Evolutionary conservation across 2,888 invertebrate genomes (phyloP), one percentile per base, ranked within the genome.

Genomic region (Oxycera nigricornis): DNA sequence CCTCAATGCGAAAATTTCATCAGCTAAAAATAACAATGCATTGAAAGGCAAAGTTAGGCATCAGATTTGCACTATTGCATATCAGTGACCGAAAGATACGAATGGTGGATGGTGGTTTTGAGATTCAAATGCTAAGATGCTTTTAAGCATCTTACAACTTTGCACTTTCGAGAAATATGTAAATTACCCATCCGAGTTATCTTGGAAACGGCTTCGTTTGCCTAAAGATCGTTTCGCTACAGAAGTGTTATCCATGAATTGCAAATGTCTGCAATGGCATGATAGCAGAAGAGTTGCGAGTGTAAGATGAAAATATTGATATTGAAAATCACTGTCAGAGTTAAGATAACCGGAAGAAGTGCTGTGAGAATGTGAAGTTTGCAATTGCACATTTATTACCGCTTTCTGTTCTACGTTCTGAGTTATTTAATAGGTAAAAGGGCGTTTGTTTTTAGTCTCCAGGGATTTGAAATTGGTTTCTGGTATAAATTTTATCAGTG

Each of bases 171-270:
- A n/a, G 62, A 35, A 35, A 62, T 62, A 62, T 62, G 62, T 35
- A 62, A 62, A 62, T 35, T 62, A 62, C 62, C 20, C 62, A 62
- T 22, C 35, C 62, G 17, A 62, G 62, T 62, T 20, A 62, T 35
- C 28, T 62, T 35, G 17, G 1, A 31, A 62, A 17, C n/a, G 22
- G 7, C 11, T 22, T 11, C 7, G 52, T 35, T 17, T 62, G 1
- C 7, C 62, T 31, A n/a, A 28, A 30, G 30, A 26, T 62, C 59
- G 20, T 35, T 35, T 35, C 11, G 31, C 31, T 17, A 9, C 17
- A 20, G 2, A 62, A 31, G 35, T 35, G 31, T 62, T 11, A 62
- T 62, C 62, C 1, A n/a, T 35, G 35, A 62, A 35, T 31, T n/a
- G 35, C 31, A 35, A 3, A 35, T 39, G 17, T 30, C 35, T 62